Base-by-base conservation (phyloP, 2,797 vertebrate genomes). In the Notamacropus eugenii region DNA sequence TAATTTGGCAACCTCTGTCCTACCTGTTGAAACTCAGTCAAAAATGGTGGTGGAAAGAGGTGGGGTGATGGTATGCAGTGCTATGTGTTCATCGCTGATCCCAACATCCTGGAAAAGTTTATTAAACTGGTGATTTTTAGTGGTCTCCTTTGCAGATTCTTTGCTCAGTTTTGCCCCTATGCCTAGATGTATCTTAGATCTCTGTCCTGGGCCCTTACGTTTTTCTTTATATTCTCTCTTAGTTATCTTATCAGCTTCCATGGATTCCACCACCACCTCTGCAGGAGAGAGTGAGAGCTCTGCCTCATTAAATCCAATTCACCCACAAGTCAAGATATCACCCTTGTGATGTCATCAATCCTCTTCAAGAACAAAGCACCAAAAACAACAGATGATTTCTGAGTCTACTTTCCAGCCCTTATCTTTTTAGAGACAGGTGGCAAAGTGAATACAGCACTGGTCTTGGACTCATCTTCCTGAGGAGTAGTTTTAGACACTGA, bases 1-100 rank as follows among this genome's bases (percentile, higher is more conserved):
- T 94, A 95, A 93, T 87, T 54, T 95, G 91, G 34, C 62, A 87
- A 87, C 57, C 62, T 92, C 93, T 95, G 95, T 52, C 34, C 50
- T 91, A 91, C 56, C 94, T 97, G 93, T 55, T 96, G 16, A 96
- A 93, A 59, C 96, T 91, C 93, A 96, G 91, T 27, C 94, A 93
- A 97, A 96, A 82, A 93, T 96, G 96, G 56, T 92, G 0, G 93
- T 31, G 29, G 93, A 94, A 59, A 97, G 90, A 90, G 97, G 46
- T 93, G 92, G 97, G 93, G 93, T 56, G 10, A 11, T 91, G 46
- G 92, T 50, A 50, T 92, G 5, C 93, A 67, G 5, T 58, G 93
- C 91, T 3, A 52, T 56, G 34, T 46, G 19, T 40, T 10, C 74
- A 82, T 82, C 40, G 10, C 8, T 24, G 19, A 8, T 46, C 46